Evolutionary conservation across 1,140 invertebrate genomes (phyloP).

Genomic region (Drosophila sp.): DNA sequence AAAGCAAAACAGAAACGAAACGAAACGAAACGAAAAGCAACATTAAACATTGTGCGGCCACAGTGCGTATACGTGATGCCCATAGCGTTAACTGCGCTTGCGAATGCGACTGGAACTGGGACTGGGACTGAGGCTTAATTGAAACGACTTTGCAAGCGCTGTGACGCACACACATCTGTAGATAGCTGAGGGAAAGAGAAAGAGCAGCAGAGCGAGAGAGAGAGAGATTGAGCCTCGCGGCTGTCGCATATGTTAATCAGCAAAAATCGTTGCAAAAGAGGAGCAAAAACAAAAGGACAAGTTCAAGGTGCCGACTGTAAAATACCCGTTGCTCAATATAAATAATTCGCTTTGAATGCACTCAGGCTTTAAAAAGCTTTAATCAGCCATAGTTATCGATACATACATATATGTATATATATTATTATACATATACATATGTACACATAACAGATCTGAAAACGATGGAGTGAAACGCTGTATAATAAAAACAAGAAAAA

Average conservation of each 20-base stretch:
- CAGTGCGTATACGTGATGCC: conserved; percentile 47
- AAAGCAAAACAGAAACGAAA: neutral
- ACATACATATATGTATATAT: too few species aligned
- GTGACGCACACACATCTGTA: conserved; percentile 2
- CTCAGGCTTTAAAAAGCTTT: too few species aligned
- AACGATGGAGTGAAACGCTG: too few species aligned
- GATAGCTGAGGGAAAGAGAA: neutral
- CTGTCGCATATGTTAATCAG: conserved; percentile 46
- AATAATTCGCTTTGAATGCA: too few species aligned
- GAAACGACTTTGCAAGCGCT: conserved; percentile 30
- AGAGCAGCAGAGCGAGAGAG: neutral
- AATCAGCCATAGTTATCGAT: too few species aligned
- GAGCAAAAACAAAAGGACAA: too few species aligned
- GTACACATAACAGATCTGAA: too few species aligned
- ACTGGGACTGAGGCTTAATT: conserved; percentile 33
- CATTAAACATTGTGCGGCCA: conserved; percentile 24
- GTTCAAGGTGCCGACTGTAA: too few species aligned
- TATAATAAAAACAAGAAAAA: too few species aligned
- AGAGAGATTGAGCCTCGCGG: conserved; percentile 3
- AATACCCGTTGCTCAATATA: too few species aligned
- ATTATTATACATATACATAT: too few species aligned
- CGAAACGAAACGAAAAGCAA: conserved; percentile 2
- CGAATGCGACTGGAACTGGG: neutral
- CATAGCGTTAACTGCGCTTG: conserved; percentile 35
- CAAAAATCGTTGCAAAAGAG: conserved; percentile 27